Evolutionary conservation across 2,113 vertebrate genomes (phyloP).

Genomic region (Copsychus sechellarum): DNA sequence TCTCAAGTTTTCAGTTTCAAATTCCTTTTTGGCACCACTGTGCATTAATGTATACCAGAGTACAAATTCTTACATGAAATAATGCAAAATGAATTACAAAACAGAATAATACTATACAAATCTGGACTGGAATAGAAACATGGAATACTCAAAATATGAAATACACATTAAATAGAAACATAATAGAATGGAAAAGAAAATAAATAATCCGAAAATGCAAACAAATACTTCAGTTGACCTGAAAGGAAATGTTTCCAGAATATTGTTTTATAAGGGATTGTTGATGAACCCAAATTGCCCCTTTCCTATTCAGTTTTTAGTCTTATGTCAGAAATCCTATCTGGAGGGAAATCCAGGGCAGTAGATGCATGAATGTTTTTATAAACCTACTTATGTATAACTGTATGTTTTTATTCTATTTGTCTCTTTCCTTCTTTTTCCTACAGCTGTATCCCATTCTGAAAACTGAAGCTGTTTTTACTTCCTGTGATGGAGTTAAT

Average conservation of each 20-base stretch:
- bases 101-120: background rate
- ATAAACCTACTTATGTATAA: background rate
- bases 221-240: background rate
- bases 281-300: background rate
- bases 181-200: background rate
- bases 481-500: background rate
- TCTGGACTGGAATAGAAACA: background rate
- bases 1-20: conserved; percentile 14
- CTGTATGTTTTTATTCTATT: background rate
- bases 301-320: background rate
- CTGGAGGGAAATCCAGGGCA: background rate
- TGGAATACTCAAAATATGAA: background rate
- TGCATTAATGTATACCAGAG: background rate
- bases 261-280: background rate
- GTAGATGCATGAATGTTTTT: background rate
- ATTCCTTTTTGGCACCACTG: background rate
- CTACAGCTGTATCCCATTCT: background rate
- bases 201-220: background rate
- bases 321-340: background rate
- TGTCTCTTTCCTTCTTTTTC: background rate
- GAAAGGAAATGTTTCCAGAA: background rate
- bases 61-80: background rate
- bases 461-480: background rate
- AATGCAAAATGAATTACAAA: background rate
- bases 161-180: background rate